These are phyloP conservation scores for Muntiacus reevesi DNA, from an alignment of 2,113 vertebrate genomes.

Conservation along the genomic window DNA sequence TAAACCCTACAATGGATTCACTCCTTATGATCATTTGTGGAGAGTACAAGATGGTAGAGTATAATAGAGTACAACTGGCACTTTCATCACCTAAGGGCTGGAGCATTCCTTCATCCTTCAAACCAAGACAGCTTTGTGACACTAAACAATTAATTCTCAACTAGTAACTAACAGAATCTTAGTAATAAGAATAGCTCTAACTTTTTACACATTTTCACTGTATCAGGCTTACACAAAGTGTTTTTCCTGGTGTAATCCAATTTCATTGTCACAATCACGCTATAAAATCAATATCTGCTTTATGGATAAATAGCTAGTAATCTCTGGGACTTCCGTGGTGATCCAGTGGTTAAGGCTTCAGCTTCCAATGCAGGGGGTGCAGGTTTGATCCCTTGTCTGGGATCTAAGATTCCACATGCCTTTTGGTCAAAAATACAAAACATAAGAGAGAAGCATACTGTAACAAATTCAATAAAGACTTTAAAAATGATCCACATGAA, in stretches of 20 bases:
- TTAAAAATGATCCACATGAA: background rate
- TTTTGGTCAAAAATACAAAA: background rate
- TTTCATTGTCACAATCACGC: background rate
- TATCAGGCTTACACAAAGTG: background rate
- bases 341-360: background rate
- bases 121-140: background rate
- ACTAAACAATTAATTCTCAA: background rate
- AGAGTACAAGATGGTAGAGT: background rate
- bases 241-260: background rate
- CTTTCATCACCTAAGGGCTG: background rate
- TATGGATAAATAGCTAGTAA: background rate
- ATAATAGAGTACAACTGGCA: background rate
- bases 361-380: background rate
- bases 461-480: background rate
- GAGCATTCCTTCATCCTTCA: background rate
- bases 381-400: background rate
- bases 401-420: background rate
- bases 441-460: background rate
- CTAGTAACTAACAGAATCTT: background rate
- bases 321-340: background rate
- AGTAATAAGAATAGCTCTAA: background rate
- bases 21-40: background rate
- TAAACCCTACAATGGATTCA: background rate
- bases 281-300: background rate
- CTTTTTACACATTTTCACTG: background rate